Percentiles rank a stretch among this genome's conserved stretches.
Conservation (phyloP, 2,113 vertebrate genomes). For the Emydura subglobosa region DNA sequence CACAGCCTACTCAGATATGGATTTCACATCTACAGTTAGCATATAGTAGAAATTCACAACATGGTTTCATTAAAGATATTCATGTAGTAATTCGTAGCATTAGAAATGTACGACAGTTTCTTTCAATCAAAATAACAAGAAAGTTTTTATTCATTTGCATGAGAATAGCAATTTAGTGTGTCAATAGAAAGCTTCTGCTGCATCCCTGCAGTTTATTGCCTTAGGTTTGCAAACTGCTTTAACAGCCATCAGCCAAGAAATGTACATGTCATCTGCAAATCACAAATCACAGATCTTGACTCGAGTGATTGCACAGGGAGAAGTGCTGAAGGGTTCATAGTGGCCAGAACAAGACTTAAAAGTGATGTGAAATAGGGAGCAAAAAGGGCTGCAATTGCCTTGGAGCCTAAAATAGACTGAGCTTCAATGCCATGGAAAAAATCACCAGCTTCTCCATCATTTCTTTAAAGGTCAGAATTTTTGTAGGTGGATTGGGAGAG, state of each 20-base stretch:
- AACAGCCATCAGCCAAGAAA: constrained; percentile 89
- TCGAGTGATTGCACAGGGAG: constrained; percentile 92
- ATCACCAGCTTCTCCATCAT: constrained; percentile 92
- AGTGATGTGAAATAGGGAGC: constrained; percentile 93
- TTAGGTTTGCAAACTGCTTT: constrained; percentile 87
- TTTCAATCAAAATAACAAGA: constrained; percentile 74
- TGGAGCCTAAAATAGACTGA: constrained; percentile 89
- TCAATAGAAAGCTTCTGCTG: constrained; percentile 68
- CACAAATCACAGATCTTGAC: constrained; percentile 93
- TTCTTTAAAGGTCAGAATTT: constrained; percentile 98
- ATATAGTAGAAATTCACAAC: constrained; percentile 29
- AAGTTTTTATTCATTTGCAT: constrained; percentile 76
- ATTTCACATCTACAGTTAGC: neutral
- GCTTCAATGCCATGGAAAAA: constrained; percentile 89
- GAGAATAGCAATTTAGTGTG: constrained; percentile 81
- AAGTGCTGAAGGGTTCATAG: constrained; percentile 91
- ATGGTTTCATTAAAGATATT: constrained; percentile 44
- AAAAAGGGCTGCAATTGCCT: constrained; percentile 93
- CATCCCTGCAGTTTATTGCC: constrained; percentile 81
- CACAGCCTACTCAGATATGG: neutral
- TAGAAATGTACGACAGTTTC: constrained; percentile 38
- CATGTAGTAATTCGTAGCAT: constrained; percentile 49
- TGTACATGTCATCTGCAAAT: constrained; percentile 96
- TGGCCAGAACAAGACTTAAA: constrained; percentile 92
- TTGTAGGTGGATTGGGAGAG: constrained; percentile 92